Conservation (phyloP, 2,113 vertebrate genomes). For the Cygnus buccinator region DNA sequence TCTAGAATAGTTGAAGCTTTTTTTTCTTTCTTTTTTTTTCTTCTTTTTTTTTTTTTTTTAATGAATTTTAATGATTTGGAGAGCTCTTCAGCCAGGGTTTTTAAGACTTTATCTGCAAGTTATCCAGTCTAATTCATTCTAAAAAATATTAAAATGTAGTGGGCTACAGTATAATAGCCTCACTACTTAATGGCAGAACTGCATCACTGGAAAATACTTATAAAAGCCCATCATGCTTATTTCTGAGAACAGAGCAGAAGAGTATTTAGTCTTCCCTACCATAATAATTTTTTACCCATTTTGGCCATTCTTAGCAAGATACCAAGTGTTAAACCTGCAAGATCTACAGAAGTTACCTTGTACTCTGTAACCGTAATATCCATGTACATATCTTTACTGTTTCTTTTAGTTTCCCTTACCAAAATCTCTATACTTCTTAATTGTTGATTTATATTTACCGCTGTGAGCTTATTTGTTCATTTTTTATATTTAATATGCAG, state of each 20-base stretch:
- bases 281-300: background rate
- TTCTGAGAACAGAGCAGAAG: background rate
- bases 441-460: background rate
- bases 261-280: background rate
- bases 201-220: background rate
- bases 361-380: background rate
- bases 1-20: background rate
- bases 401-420: background rate
- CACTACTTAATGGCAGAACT: background rate
- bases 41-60: background rate
- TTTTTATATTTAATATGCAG: background rate
- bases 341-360: background rate
- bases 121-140: background rate
- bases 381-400: background rate
- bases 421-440: background rate
- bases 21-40: background rate
- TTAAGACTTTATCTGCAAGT: slow-evolving; percentile 10
- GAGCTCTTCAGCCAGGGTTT: background rate
- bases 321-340: background rate
- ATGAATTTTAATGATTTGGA: background rate
- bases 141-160: slow-evolving; percentile 16
- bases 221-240: background rate
- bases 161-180: background rate
- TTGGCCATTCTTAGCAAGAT: background rate
- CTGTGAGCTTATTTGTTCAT: background rate